Evolutionary conservation across 1,140 invertebrate genomes (phyloP), one percentile per base, ranked within the genome.

Genomic region (Atta texana): DNA sequence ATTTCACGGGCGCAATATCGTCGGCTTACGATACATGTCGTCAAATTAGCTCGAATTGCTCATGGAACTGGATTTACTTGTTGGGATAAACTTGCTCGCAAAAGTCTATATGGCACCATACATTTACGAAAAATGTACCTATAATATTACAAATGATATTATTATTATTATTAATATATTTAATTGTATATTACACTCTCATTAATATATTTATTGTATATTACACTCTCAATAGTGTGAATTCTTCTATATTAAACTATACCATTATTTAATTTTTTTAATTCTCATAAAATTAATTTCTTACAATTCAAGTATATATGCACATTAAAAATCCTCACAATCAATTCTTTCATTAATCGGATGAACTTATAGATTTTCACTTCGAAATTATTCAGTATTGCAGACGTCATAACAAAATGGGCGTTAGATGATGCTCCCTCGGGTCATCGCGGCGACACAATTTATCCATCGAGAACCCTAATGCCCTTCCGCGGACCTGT

Each of bases 401-500:
- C 87, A 91, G 91, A 93, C 88, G 92, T 95, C 92, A 94, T 95
- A 95, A 95, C 93, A 92, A 94, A 95, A 95, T 94, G 94, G 94
- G 94, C 94, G 93, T 94, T 94, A 94, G 94, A 95, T 93, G 94
- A 95, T 94, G 90, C 89, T 95, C 95, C 94, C 94, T 92, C 87
- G 94, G 94, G 93, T 91, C 88, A 91, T 89, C 88, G 88, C 80
- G 76, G 93, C 93, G 94, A 95, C 95, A 95, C 93, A 94, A 94
- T 95, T 95, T 95, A 95, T 95, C 94, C 94, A 95, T 95, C 92
- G 94, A 94, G 94, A 86, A 92, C 92, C 92, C 91, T 92, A 91
- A 88, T 91, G 86, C 78, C 86, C 86, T 86, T 75, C 88, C 87
- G 66, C 76, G 55, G 53, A 64, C 44, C 80, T 85, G 55, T 82